Percentiles rank a stretch among this genome's conserved stretches.
Conservation (phyloP, 92 coral and sea anemone species). For the Umimayanthus chanpuru region DNA sequence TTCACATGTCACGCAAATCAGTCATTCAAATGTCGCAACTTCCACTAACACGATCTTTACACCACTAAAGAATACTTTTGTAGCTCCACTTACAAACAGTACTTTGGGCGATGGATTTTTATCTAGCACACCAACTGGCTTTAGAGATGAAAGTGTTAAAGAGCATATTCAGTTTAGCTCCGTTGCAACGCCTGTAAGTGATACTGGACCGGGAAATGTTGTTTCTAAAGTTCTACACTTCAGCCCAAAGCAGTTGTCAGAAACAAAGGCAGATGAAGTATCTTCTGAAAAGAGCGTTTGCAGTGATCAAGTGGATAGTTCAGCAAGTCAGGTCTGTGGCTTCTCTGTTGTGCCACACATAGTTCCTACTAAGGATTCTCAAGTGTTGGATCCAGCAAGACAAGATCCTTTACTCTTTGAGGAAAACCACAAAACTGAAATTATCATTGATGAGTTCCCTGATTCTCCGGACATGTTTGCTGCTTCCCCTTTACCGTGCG, state of each 20-base stretch:
- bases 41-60: background rate
- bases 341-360: constrained; percentile 17
- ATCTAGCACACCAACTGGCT: constrained; percentile 23
- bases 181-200: background rate
- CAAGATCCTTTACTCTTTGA: background rate
- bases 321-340: background rate
- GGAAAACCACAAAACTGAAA: background rate
- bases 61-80: background rate
- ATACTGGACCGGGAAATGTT: background rate
- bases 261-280: background rate
- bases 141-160: constrained; percentile 18
- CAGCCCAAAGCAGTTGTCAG: background rate
- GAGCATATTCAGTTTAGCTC: constrained; percentile 16
- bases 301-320: background rate
- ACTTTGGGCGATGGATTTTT: background rate
- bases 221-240: background rate
- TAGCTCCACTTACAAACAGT: background rate
- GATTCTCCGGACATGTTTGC: constrained; percentile 33
- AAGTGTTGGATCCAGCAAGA: background rate
- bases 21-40: background rate
- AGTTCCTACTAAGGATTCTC: background rate
- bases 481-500: constrained; percentile 6
- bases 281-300: background rate
- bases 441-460: constrained; percentile 28
- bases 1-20: background rate